Evolutionary conservation across 2,888 invertebrate species (phyloP).

Genomic region (Papilio demoleus): DNA sequence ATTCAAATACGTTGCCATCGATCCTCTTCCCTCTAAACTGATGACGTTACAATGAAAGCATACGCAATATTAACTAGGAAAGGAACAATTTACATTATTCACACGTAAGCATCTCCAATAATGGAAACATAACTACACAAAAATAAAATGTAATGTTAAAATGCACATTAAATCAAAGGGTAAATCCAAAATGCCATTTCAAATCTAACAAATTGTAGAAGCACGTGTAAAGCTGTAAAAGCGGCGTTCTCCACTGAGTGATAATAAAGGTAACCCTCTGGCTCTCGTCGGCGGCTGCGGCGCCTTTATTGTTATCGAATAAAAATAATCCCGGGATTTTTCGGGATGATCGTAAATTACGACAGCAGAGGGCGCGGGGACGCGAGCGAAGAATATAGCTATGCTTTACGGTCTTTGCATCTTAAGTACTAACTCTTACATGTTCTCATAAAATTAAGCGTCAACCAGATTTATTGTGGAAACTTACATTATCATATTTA

Average conservation of each 20-base stretch:
- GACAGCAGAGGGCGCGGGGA: conserved; percentile 70
- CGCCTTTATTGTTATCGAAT: conserved; percentile 83
- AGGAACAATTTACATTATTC: not conserved
- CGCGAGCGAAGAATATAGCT: conserved; percentile 49
- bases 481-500: conserved; percentile 19
- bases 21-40: conserved; percentile 29
- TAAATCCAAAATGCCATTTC: conserved; percentile 36
- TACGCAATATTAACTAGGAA: not conserved
- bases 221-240: conserved; percentile 79
- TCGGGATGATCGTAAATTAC: conserved; percentile 83
- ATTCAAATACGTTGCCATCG: conserved; percentile 34
- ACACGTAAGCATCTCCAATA: not conserved
- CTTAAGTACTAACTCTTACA: conserved; percentile 43
- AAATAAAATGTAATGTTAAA: conserved; percentile 39
- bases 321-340: conserved; percentile 82
- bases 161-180: conserved; percentile 51
- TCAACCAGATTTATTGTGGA: conserved; percentile 26
- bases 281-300: conserved; percentile 79
- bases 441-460: conserved; percentile 38
- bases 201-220: conserved; percentile 53
- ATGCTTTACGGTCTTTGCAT: conserved; percentile 43
- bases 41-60: conserved; percentile 46
- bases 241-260: conserved; percentile 75
- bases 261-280: conserved; percentile 78
- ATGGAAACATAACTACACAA: not conserved